Evolutionary conservation across 2,888 invertebrate species (phyloP).

Genomic region (Agonopterix subpropinquella): DNA sequence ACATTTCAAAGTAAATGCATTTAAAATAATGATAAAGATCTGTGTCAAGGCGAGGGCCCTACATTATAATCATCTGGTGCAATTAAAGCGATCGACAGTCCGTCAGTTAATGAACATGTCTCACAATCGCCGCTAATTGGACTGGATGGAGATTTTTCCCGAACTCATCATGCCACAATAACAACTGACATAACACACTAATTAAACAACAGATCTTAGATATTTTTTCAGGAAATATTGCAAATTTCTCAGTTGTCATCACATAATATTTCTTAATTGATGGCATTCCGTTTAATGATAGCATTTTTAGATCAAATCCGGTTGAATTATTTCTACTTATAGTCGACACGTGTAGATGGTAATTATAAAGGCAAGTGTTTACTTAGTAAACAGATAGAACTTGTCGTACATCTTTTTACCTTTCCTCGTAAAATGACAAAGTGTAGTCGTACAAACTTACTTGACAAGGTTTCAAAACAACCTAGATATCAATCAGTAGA

Average conservation of each 20-base stretch:
- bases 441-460: too few relatives aligned
- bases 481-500: too few relatives aligned
- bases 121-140: constrained; percentile 6
- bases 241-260: constrained; percentile 3
- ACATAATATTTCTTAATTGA: constrained; percentile 5
- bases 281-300: constrained; percentile 3
- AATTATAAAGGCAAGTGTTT: too few relatives aligned
- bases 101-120: constrained; percentile 3
- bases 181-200: constrained; percentile 4
- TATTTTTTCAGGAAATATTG: constrained; percentile 2
- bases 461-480: too few relatives aligned
- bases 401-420: too few relatives aligned
- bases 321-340: background rate
- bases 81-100: background rate
- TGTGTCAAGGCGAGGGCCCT: too few relatives aligned
- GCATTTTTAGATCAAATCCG: constrained; percentile 2
- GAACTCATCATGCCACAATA: constrained; percentile 2
- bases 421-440: too few relatives aligned
- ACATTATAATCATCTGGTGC: too few relatives aligned
- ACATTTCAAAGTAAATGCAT: too few relatives aligned
- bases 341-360: too few relatives aligned
- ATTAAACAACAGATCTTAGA: constrained; percentile 10
- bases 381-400: too few relatives aligned
- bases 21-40: too few relatives aligned
- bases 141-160: constrained; percentile 5